phyloP scores from a whole-genome alignment of 1,140 invertebrate genomes.

The Trinorchestia longiramus region DNA sequence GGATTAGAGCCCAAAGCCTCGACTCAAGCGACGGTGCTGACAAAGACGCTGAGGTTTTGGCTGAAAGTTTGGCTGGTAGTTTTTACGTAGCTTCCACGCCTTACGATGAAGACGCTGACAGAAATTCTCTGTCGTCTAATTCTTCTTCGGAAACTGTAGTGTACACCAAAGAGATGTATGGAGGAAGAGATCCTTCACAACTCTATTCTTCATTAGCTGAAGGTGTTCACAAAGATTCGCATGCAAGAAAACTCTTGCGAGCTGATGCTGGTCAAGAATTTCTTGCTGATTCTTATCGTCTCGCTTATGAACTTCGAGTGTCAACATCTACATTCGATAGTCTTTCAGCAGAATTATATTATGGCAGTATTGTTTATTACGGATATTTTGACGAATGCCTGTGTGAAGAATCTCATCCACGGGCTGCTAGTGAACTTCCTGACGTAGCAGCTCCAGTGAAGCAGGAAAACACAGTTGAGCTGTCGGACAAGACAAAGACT shows the following conservation, averaged over 20 bases:
- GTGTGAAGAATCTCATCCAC: background rate
- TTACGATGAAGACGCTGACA: background rate
- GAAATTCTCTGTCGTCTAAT: conserved; percentile 20
- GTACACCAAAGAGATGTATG: background rate
- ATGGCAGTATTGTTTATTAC: conserved; percentile 21
- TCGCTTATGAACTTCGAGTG: conserved; percentile 10
- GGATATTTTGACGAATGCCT: conserved; percentile 30
- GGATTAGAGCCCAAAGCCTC: conserved; percentile 17
- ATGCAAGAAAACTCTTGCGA: background rate
- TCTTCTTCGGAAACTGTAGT: conserved; percentile 22
- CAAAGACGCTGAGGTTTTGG: background rate
- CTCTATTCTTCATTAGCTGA: background rate
- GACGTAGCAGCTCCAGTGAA: background rate
- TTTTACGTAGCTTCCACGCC: background rate
- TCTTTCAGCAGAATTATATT: background rate
- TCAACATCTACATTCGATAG: background rate
- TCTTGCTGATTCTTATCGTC: background rate
- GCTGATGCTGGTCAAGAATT: background rate
- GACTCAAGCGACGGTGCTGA: conserved; percentile 36
- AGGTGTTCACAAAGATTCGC: background rate
- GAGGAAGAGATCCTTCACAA: background rate
- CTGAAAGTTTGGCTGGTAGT: conserved; percentile 36
- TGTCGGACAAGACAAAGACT: background rate
- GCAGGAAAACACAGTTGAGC: background rate
- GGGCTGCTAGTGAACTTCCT: background rate